Base-by-base conservation (phyloP, 2,888 invertebrate genomes). In the Chymomyza procnemis region DNA sequence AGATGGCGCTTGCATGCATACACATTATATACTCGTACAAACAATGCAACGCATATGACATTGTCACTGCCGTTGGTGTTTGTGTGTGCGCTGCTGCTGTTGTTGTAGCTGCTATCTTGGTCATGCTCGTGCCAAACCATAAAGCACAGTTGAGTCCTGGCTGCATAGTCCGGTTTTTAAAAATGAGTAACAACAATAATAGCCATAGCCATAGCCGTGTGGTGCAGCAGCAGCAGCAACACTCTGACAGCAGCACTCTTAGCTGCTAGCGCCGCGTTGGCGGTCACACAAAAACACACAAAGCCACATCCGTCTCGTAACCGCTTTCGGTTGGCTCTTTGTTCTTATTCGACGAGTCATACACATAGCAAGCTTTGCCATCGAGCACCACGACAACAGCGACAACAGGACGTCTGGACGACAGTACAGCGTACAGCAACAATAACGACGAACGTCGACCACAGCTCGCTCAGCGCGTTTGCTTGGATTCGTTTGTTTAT, bases 231-330 rank as follows among this genome's bases (percentile, higher is more conserved):
- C 26, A 26, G 6, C 26, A 26, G 26, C 26, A 26, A 26, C 18
- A 50, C 34, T 41, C 48, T 21, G 54, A 21, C 16, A 54, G 21
- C 9, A 18, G 21, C 9, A 18, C 19, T 4, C 14, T 54, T 9
- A 18, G 54, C 21, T 54, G 54, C 14, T 18, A 58, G 55, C 34
- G 16, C 18, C 48, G 48, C 48, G 67, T 60, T 69, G 73, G 78
- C 74, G 77, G 71, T 75, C 66, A 72, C 77, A 80, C 71, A 75
- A 67, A 78, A 77, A 76, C 76, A 87, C 87, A 76, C 83, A 87
- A 86, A 85, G 77, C 84, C 85, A 83, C 87, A 85, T 87, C 87
- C 83, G 83, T 70, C 79, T 87, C 52, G 22, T 41, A 41, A 62
- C 47, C 59, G 19, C 59, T 48, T 18, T 50, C 50, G 19, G 73